Conservation (phyloP, 2,888 invertebrate species). For the Crocallis elinguaria region DNA sequence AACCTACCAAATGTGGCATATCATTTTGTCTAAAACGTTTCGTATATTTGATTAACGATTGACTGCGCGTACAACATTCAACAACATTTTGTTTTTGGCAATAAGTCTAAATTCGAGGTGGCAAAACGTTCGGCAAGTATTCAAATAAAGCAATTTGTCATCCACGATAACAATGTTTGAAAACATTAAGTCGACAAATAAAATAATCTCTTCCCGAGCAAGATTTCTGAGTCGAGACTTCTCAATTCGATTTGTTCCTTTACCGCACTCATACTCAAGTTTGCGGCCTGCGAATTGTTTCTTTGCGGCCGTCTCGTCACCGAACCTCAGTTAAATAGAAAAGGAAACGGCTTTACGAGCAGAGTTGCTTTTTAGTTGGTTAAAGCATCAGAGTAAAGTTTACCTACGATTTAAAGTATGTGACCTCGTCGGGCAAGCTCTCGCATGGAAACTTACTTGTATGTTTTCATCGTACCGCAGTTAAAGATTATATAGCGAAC, state of each 20-base stretch:
- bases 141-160: constrained; percentile 62
- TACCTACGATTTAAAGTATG: too few relatives aligned
- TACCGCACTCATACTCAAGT: constrained; percentile 1
- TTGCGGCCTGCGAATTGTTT: not conserved
- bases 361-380: too few relatives aligned
- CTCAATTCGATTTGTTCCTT: constrained; percentile 62
- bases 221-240: constrained; percentile 52
- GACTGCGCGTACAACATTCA: not conserved
- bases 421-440: too few relatives aligned
- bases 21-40: not conserved
- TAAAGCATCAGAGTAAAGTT: too few relatives aligned
- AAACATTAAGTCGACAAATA: constrained; percentile 60
- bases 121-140: constrained; percentile 10
- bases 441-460: too few relatives aligned
- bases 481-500: too few relatives aligned
- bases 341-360: too few relatives aligned
- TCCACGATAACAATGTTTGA: constrained; percentile 59
- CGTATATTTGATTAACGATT: not conserved
- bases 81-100: not conserved
- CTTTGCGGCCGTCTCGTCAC: too few relatives aligned
- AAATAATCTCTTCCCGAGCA: constrained; percentile 61
- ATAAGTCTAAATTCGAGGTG: constrained; percentile 34
- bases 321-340: too few relatives aligned
- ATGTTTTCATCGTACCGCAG: too few relatives aligned
- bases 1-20: too few relatives aligned